Evolutionary conservation across 2,888 invertebrate genomes (phyloP), one percentile per base, ranked within the genome.

Genomic region (Dynastes tityus): DNA sequence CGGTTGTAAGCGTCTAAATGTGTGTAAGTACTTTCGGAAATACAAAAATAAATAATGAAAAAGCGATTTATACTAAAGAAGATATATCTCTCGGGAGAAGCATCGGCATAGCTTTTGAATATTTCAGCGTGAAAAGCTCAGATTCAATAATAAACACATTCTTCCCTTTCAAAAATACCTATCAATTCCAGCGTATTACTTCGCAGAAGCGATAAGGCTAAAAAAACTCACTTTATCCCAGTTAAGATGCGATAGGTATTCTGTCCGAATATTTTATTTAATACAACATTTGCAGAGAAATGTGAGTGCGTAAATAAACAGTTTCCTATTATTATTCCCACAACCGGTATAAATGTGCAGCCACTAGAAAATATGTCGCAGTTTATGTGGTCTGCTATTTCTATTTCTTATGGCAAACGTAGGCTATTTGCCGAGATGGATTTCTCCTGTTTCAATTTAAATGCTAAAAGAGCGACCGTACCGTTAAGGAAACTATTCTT

Each of bases 381-480:
- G 2, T 45, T 11, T 11, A 8, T 8, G 45, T 11, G 8, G 45
- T 0, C 45, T 11, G 27, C 32, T 29, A 63, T 29, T 32, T 63
- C 45, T 73, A 53, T 73, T 27, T 73, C 13, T 40, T 40, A 9
- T 5, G 11, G 29, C 51, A 22, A 58, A 73, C 40, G 40, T 5
- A 40, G 2, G 4, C 45, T 40, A 45, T 58, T 73, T 73, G 22
- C 27, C 27, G 16, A 61, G 13, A 37, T 22, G 40, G 40, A 73
- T 71, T 71, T 53, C 8, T 40, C 45, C 16, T 73, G 61, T 22
- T 73, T 45, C 73, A 73, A 73, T 73, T 73, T 73, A 45, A 73
- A 73, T 73, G 37, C 73, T 45, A 73, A 58, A 45, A 45, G 13
- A 16, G 22, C 58, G 40, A 40, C 40, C 40, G 45, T 11, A 22